Conservation (phyloP, 35 echinoderm and acorn worm species). For the Ophioderma brevispina region DNA sequence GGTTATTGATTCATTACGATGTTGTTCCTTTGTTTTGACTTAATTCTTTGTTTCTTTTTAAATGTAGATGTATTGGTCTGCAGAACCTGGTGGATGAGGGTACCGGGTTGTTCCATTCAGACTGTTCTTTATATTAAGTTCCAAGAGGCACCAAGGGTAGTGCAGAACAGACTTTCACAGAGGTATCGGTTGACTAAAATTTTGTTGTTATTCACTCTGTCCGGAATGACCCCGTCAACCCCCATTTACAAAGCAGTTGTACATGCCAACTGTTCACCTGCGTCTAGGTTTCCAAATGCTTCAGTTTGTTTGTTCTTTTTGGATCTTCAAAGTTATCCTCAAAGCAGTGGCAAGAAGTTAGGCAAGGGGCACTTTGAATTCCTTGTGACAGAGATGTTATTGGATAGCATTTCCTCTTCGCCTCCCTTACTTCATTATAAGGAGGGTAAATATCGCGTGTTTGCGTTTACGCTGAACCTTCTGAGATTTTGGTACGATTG, state of each 20-base stretch:
- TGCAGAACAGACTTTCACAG: constrained; percentile 40
- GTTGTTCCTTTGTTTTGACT: background rate
- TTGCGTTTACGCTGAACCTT: constrained; percentile 33
- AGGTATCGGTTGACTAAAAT: constrained; percentile 31
- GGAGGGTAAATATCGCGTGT: constrained; percentile 47
- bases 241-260: too few species aligned
- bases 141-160: constrained; percentile 51
- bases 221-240: constrained; percentile 49
- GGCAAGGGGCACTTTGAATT: constrained; percentile 45
- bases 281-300: constrained; percentile 22
- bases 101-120: too few species aligned
- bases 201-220: constrained; percentile 62
- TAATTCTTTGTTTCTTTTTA: constrained; percentile 22
- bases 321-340: constrained; percentile 33
- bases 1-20: background rate
- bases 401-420: constrained; percentile 29
- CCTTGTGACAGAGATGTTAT: constrained; percentile 32
- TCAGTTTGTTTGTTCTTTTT: constrained; percentile 46
- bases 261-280: constrained; percentile 6
- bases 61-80: constrained; percentile 47
- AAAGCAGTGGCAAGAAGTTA: constrained; percentile 53
- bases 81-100: constrained; percentile 45
- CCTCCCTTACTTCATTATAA: constrained; percentile 58
- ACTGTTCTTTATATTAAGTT: too few species aligned
- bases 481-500: constrained; percentile 29